Percentiles rank a stretch among this genome's conserved stretches.
Evolutionary conservation across 1,140 invertebrate species (phyloP).

Genomic region (Whitmania pigra): DNA sequence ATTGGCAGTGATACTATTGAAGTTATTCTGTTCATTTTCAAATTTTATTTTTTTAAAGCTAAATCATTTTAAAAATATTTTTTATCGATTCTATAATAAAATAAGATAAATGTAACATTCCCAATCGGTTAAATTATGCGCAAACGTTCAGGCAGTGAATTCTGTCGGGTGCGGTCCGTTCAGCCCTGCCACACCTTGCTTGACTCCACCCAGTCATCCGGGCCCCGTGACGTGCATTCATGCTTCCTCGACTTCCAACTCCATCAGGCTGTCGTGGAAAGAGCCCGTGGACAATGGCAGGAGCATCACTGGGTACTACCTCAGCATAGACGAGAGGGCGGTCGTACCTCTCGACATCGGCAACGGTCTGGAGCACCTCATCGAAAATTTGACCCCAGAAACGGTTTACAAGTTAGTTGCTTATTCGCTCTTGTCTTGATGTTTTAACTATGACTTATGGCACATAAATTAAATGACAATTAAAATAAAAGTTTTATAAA

Average conservation of each 20-base stretch:
- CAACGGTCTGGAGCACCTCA: slow-evolving; percentile 33
- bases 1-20: too few species aligned
- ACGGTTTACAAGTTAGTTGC: slow-evolving; percentile 32
- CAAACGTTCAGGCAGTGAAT: slow-evolving; percentile 35
- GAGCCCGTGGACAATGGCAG: slow-evolving; percentile 53
- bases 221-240: slow-evolving; percentile 46
- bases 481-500: neutral
- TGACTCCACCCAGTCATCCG: slow-evolving; percentile 39
- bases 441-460: too few species aligned
- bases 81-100: too few species aligned
- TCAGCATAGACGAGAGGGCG: slow-evolving; percentile 55
- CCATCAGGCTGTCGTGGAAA: slow-evolving; percentile 58
- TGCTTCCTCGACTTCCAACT: slow-evolving; percentile 50
- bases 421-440: neutral
- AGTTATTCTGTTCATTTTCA: too few species aligned
- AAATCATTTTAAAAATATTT: too few species aligned
- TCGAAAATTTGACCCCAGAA: slow-evolving; percentile 47
- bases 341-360: slow-evolving; percentile 27
- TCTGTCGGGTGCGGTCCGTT: slow-evolving; percentile 38
- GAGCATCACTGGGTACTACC: slow-evolving; percentile 59
- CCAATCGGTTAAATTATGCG: neutral
- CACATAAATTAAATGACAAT: neutral
- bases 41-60: too few species aligned
- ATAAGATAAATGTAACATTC: too few species aligned
- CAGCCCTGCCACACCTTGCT: slow-evolving; percentile 31